These are phyloP conservation scores for Trachops cirrhosus DNA, from an alignment of 2,797 vertebrate genomes.

Conservation along the genomic window DNA sequence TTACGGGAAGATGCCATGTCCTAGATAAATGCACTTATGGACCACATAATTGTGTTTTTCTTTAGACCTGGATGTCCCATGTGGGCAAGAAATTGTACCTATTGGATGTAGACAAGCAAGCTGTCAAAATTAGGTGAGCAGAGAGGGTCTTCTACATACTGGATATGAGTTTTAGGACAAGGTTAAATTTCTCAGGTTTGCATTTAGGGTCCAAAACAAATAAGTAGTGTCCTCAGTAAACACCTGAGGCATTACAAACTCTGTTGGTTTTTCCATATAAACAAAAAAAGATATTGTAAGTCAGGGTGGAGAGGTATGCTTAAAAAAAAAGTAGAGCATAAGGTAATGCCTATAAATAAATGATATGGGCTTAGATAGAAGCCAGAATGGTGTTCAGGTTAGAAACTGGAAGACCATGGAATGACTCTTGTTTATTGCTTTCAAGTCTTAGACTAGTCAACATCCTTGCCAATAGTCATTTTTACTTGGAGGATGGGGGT, in stretches of 20 bases:
- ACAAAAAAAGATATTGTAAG: neutral
- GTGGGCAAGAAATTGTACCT: neutral
- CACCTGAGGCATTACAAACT: neutral
- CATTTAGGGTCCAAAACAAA: neutral
- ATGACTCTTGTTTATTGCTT: neutral
- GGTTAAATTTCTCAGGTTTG: neutral
- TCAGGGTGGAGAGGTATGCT: neutral
- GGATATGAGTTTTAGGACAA: neutral
- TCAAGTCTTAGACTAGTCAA: neutral
- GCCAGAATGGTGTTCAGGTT: neutral
- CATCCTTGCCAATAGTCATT: neutral
- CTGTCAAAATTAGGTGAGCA: slow-evolving; percentile 4
- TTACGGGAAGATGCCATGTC: neutral
- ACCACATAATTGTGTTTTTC: neutral
- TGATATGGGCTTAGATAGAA: neutral
- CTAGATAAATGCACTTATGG: neutral
- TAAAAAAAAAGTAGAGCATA: neutral
- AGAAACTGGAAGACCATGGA: neutral
- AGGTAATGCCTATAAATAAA: neutral
- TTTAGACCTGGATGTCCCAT: neutral
- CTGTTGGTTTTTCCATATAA: slow-evolving; percentile 29
- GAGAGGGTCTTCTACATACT: neutral
- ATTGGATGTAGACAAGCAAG: neutral
- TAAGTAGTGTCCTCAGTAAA: neutral
- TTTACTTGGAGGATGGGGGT: neutral